These are phyloP conservation scores for Ips nitidus DNA, from an alignment of 1,140 invertebrate species.

Conservation along the genomic window DNA sequence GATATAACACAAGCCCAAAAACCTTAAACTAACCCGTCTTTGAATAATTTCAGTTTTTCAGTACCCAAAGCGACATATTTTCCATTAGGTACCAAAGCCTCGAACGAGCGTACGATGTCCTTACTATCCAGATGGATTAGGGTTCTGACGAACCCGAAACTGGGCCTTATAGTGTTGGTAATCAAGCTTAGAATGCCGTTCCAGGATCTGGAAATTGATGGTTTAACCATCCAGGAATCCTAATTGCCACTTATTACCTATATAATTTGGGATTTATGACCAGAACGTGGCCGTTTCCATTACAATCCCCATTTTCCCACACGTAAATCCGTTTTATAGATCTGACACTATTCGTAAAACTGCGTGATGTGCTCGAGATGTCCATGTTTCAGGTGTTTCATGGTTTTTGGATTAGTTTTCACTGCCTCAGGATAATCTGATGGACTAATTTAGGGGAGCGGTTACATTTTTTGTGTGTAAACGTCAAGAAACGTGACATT, in stretches of 20 bases:
- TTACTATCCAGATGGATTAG: background rate
- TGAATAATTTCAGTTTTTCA: conserved; percentile 2
- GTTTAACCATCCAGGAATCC: background rate
- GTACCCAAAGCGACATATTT: conserved; percentile 9
- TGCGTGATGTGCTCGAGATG: too few relatives aligned
- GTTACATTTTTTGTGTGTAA: too few relatives aligned
- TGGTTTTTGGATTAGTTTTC: too few relatives aligned
- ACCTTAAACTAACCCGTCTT: background rate
- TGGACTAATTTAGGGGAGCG: too few relatives aligned
- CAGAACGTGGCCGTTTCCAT: conserved; percentile 14
- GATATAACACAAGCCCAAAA: background rate
- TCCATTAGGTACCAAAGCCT: background rate
- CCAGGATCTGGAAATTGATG: background rate
- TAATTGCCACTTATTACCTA: background rate
- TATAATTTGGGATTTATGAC: conserved; percentile 13
- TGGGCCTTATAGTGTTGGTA: conserved; percentile 4
- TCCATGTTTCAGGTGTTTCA: too few relatives aligned
- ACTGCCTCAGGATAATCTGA: too few relatives aligned
- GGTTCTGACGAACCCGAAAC: background rate
- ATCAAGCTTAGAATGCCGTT: conserved; percentile 4
- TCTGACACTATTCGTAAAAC: background rate
- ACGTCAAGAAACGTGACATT: too few relatives aligned
- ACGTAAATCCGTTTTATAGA: conserved; percentile 13
- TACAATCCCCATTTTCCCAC: conserved; percentile 26
- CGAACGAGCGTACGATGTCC: conserved; percentile 7